These are phyloP conservation scores for Eupithecia subumbrata DNA, from an alignment of 2,888 invertebrate species.

Conservation along the genomic window DNA sequence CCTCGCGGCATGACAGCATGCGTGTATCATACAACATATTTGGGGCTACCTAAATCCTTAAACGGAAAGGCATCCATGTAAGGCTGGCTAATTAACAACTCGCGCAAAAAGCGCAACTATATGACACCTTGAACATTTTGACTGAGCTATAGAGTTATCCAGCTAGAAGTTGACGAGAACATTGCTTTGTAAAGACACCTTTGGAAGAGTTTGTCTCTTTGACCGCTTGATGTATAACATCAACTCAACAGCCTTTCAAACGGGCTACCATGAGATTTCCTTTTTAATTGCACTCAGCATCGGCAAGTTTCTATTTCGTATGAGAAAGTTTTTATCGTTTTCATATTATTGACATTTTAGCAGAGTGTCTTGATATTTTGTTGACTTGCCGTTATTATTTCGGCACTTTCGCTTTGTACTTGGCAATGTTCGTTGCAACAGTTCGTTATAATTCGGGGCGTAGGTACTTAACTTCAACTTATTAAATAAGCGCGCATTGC, in stretches of 20 bases:
- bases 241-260: conserved; percentile 9
- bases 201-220: not conserved
- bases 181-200: not conserved
- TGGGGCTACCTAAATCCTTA: conserved; percentile 6
- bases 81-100: not conserved
- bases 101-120: not conserved
- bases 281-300: conserved; percentile 16
- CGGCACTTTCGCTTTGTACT: not conserved
- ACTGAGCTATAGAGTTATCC: not conserved
- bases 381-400: not conserved
- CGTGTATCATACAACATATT: conserved; percentile 8
- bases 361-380: not conserved
- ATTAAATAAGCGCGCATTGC: conserved; percentile 2
- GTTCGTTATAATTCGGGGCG: not conserved
- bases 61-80: not conserved
- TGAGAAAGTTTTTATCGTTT: conserved; percentile 29
- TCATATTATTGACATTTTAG: conserved; percentile 3
- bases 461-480: not conserved
- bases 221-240: not conserved
- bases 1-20: conserved; percentile 6
- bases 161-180: not conserved
- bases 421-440: conserved; percentile 11
- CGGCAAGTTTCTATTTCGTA: conserved; percentile 21
- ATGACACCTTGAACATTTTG: not conserved
- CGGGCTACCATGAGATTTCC: conserved; percentile 16